These are phyloP conservation scores for Tetranychus cinnabarinus DNA, from an alignment of 1,140 invertebrate genomes.

Conservation along the genomic window DNA sequence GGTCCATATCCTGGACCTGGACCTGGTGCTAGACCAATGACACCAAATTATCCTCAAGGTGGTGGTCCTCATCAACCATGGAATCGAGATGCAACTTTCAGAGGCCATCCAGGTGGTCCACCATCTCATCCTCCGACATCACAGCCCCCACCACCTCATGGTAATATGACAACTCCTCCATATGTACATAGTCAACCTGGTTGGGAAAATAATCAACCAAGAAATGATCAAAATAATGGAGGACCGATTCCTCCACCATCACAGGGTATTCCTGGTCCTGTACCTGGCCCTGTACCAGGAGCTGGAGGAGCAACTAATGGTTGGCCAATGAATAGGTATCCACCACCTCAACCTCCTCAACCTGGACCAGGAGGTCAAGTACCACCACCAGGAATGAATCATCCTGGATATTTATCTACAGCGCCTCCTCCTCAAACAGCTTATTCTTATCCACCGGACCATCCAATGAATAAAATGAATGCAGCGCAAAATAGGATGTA, in stretches of 20 bases:
- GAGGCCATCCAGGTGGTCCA: neutral
- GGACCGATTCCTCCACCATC: neutral
- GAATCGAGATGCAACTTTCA: neutral
- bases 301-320: neutral
- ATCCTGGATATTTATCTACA: neutral
- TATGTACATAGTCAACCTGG: neutral
- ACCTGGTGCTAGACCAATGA: neutral
- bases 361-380: no score
- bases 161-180: neutral
- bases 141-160: neutral
- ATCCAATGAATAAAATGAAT: neutral
- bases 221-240: neutral
- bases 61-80: neutral
- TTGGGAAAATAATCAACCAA: neutral
- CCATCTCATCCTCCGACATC: slow-evolving; percentile 11
- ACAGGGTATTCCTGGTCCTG: neutral
- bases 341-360: neutral
- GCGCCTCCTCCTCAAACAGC: neutral
- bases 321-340: no score
- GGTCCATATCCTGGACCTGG: neutral
- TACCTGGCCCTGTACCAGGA: neutral
- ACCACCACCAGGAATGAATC: neutral
- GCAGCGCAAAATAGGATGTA: neutral
- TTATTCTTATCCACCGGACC: neutral
- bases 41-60: neutral